phyloP scores from a whole-genome alignment of 2,797 vertebrate species.

The Pantherophis alleghaniensis region DNA sequence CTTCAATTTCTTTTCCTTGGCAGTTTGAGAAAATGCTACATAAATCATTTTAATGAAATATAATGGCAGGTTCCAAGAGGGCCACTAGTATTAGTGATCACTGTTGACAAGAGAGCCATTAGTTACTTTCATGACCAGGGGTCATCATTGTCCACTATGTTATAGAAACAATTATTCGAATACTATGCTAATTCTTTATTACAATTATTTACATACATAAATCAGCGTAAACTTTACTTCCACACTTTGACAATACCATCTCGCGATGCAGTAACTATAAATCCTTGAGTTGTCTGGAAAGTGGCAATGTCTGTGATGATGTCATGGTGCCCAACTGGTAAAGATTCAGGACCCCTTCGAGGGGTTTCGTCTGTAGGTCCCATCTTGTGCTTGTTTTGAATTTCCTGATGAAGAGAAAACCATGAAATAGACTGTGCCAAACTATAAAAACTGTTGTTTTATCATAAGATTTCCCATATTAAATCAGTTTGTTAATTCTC shows the following conservation, averaged over 20 bases:
- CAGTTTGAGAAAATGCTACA: conserved; percentile 35
- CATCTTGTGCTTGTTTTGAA: conserved; percentile 95
- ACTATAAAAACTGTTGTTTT: background rate
- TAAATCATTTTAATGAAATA: conserved; percentile 33
- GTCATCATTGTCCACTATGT: conserved; percentile 40
- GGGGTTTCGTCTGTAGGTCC: conserved; percentile 88
- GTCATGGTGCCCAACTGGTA: conserved; percentile 95
- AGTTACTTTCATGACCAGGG: background rate
- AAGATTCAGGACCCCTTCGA: conserved; percentile 88
- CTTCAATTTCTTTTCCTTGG: conserved; percentile 8
- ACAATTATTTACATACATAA: conserved; percentile 67
- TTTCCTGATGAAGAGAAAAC: conserved; percentile 78
- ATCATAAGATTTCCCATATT: background rate
- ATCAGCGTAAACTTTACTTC: conserved; percentile 77
- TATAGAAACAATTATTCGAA: conserved; percentile 58
- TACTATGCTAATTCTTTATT: conserved; percentile 57
- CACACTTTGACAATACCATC: conserved; percentile 98
- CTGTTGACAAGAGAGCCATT: conserved; percentile 27
- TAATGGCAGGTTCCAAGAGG: conserved; percentile 45
- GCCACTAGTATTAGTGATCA: conserved; percentile 6
- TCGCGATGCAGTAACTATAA: conserved; percentile 94
- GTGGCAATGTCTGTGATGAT: conserved; percentile 97
- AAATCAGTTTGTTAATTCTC: background rate
- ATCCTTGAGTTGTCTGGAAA: conserved; percentile 97
- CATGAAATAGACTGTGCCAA: background rate